phyloP scores from a whole-genome alignment of 2,797 vertebrate species.

The Mus caroli region DNA sequence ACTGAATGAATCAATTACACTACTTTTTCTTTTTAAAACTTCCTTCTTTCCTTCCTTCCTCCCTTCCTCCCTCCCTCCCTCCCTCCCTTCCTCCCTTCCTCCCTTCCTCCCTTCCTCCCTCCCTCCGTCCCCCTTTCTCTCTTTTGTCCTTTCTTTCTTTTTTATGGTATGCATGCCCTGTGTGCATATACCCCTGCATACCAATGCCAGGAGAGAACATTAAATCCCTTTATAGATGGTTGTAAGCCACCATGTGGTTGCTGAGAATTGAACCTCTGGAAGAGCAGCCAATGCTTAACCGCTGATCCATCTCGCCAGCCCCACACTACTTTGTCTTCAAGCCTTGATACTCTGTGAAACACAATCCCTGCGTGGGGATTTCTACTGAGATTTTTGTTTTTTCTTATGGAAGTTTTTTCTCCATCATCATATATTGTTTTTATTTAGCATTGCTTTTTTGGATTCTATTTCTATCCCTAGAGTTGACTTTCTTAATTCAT shows the following conservation, averaged over 20 bases:
- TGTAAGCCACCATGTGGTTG: neutral
- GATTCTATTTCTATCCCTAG: neutral
- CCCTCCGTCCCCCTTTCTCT: too few relatives aligned
- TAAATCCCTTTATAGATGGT: neutral
- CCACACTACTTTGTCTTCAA: neutral
- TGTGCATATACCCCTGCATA: neutral
- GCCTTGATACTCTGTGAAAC: neutral
- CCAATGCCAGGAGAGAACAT: neutral
- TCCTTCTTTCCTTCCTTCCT: too few relatives aligned
- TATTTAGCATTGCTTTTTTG: neutral
- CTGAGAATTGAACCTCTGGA: neutral
- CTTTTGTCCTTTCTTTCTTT: too few relatives aligned
- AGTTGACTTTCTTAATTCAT: neutral
- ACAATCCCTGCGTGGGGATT: neutral
- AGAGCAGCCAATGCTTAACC: neutral
- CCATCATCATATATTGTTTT: neutral
- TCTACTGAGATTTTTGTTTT: neutral
- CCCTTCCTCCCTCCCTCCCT: too few relatives aligned
- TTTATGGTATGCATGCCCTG: neutral
- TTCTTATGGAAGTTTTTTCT: neutral
- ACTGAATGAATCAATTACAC: neutral
- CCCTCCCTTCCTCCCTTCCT: too few relatives aligned
- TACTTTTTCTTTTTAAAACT: neutral
- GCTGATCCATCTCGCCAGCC: neutral
- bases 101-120: too few relatives aligned